Evolutionary conservation across 2,888 invertebrate genomes (phyloP), one percentile per base, ranked within the genome.

Genomic region (Shargacucullia verbasci): DNA sequence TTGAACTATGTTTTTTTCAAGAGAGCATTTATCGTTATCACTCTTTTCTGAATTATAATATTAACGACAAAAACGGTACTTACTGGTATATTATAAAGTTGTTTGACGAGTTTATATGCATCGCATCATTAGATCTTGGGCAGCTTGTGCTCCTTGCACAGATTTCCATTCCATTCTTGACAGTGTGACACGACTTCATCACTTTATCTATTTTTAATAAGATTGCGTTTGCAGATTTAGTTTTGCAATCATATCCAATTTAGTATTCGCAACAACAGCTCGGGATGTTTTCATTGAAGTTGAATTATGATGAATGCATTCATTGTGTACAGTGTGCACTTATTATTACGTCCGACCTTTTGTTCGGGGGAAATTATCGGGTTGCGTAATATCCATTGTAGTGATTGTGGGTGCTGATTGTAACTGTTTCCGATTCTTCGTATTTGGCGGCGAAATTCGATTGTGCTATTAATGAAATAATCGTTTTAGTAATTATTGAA

Each of bases 301-400:
- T 84, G 82, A 85, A 86, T 85, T 85, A 87, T 85, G 85, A 85
- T 86, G 87, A 85, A 86, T 86, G 84, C 84, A 81, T 80, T 82
- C 85, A 87, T 86, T 87, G 87, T 82, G 70, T 64, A 39, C 56
- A 8, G 65, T 78, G 80, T 82, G 78, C 76, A 83, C 72, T 82
- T 83, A 81, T 83, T 84, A 83, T 67, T 74, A 65, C 76, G 74
- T 76, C 78, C 82, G 77, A 86, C 83, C 88, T 87, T 89, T 90
- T 89, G 89, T 90, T 84, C 81, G 76, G 70, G 80, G 75, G 73
- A 87, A 87, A 88, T 90, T 85, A 84, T 86, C 80, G 77, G 78
- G 76, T 89, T 89, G 79, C 80, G 82, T 78, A 87, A 86, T 70
- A 60, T 77, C 81, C 81, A 86, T 87, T 86, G 81, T 81, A 76